Base-by-base conservation (phyloP, 1,140 invertebrate genomes). In the Drosophila pseudoananassae region DNA sequence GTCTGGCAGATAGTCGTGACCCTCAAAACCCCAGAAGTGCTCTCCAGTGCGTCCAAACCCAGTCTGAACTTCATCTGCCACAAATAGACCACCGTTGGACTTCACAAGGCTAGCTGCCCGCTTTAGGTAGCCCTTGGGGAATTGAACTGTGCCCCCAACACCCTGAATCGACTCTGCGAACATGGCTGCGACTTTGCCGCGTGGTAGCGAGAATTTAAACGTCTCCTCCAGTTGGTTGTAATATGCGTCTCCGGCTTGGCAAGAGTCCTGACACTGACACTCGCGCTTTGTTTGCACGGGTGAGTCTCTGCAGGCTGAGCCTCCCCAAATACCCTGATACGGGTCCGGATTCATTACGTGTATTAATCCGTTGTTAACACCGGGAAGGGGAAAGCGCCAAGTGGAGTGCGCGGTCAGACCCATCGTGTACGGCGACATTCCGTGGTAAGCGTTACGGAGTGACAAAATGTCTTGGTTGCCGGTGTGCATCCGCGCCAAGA, bases 111-210 rank as follows among this genome's bases (percentile, higher is more conserved):
- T 94, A 81, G 95, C 96, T 0, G 97, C 97, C 78, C 94, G 94
- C 80, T 96, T 96, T 1, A 99, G 83, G 90, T 96, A 99, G 4
- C 95, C 95, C 85, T 96, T 97, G 0, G 98, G 97, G 91, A 95
- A 99, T 91, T 99, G 98, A 0, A 99, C 96, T 0, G 95, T 93
- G 10, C 98, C 98, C 10, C 97, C 97, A 20, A 98, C 95, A 29
- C 98, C 97, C 93, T 99, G 98, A 78, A 99, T 99, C 4, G 97
- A 97, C 92, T 99, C 98, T 0, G 96, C 97, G 91, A 99, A 96
- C 85, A 99, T 95, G 12, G 94, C 98, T 3, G 97, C 98, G 23
- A 98, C 93, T 82, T 93, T 94, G 8, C 94, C 94, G 57, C 91
- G 91, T 0, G 97, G 96, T 49, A 97, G 89, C 12, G 95, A 96